phyloP scores from a whole-genome alignment of 2,888 invertebrate genomes.

The Monochamus alternatus region DNA sequence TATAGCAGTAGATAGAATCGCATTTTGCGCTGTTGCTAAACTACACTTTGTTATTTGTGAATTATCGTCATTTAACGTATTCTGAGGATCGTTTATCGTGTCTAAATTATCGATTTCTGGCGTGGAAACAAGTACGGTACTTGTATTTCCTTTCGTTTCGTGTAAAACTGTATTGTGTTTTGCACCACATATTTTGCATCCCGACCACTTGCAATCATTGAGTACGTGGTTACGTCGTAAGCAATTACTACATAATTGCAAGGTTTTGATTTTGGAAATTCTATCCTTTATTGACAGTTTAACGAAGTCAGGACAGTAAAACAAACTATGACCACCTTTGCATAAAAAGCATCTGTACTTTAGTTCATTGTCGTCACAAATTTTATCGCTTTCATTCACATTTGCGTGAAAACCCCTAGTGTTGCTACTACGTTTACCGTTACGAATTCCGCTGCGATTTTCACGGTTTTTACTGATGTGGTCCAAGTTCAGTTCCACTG shows the following conservation, averaged over 20 bases:
- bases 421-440: slow-evolving; percentile 2
- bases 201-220: slow-evolving; percentile 38
- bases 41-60: slow-evolving; percentile 17
- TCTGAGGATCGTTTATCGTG: neutral
- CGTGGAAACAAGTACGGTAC: too few species aligned
- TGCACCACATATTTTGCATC: slow-evolving; percentile 38
- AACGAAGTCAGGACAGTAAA: slow-evolving; percentile 40
- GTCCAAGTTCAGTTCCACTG: slow-evolving; percentile 28
- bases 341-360: slow-evolving; percentile 28
- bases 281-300: slow-evolving; percentile 32
- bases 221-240: slow-evolving; percentile 27
- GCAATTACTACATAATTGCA: slow-evolving; percentile 39
- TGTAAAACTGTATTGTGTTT: slow-evolving; percentile 44
- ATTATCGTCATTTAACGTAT: neutral
- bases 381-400: slow-evolving; percentile 4
- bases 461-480: neutral
- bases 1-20: slow-evolving; percentile 18
- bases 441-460: neutral
- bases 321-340: slow-evolving; percentile 40
- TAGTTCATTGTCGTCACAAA: slow-evolving; percentile 11
- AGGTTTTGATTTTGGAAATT: slow-evolving; percentile 16
- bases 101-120: neutral
- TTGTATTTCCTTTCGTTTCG: neutral
- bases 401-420: slow-evolving; percentile 2
- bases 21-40: slow-evolving; percentile 27